phyloP scores from a whole-genome alignment of 2,888 invertebrate species.

The Ichneumoninae sp. region DNA sequence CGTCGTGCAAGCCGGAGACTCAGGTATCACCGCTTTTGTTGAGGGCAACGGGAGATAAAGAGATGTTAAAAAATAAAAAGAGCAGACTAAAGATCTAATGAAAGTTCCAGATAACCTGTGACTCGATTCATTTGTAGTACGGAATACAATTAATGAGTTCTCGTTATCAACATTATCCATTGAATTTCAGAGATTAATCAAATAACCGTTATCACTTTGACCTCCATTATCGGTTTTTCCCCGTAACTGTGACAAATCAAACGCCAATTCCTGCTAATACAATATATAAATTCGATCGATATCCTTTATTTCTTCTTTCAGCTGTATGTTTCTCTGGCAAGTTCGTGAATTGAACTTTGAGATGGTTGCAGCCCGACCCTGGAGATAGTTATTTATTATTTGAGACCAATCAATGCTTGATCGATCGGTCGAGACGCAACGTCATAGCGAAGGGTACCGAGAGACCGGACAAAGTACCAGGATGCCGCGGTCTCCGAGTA shows the following conservation, averaged over 20 bases:
- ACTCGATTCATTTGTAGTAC: background rate
- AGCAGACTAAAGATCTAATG: background rate
- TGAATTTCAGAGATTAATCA: slow-evolving; percentile 8
- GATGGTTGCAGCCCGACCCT: slow-evolving; percentile 51
- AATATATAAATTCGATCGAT: slow-evolving; percentile 30
- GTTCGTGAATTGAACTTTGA: slow-evolving; percentile 52
- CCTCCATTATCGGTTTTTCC: background rate
- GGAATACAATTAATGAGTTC: slow-evolving; percentile 5
- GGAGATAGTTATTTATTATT: slow-evolving; percentile 70
- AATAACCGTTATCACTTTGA: background rate
- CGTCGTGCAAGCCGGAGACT: slow-evolving; percentile 20
- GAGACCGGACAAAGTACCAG: background rate
- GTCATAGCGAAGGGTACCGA: slow-evolving; percentile 24
- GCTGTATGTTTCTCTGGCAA: slow-evolving; percentile 15
- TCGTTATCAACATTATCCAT: slow-evolving; percentile 27
- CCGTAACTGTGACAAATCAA: background rate
- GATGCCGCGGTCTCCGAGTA: background rate
- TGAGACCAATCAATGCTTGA: slow-evolving; percentile 72
- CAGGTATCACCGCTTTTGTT: background rate
- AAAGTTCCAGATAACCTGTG: background rate
- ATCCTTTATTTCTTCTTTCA: slow-evolving; percentile 7
- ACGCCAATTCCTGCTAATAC: background rate
- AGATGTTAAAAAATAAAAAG: slow-evolving; percentile 6
- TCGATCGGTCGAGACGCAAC: slow-evolving; percentile 66
- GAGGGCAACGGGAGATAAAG: slow-evolving; percentile 16